Conservation (phyloP, 1,140 invertebrate species). For the Drosophila mojavensis region DNA sequence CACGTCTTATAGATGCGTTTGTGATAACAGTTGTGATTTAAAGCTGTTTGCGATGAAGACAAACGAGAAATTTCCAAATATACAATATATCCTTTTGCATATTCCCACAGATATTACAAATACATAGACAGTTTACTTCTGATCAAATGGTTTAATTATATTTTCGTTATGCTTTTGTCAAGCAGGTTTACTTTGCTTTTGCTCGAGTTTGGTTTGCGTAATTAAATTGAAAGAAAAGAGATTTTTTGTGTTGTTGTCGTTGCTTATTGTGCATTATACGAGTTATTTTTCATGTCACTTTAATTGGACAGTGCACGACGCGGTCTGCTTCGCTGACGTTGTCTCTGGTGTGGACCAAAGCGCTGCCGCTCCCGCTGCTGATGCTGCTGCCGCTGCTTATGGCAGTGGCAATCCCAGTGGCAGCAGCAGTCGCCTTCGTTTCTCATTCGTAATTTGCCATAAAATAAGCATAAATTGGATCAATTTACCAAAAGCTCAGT, state of each 20-base stretch:
- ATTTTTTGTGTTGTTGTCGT: constrained; percentile 1
- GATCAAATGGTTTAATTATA: background rate
- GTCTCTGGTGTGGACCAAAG: constrained; percentile 6
- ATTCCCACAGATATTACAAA: too few relatives aligned
- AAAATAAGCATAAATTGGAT: constrained; percentile 82
- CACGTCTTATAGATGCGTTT: background rate
- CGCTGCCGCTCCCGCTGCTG: background rate
- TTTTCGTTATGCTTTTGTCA: background rate
- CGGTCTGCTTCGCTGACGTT: constrained; percentile 13
- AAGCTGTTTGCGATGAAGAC: background rate
- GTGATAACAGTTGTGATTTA: background rate
- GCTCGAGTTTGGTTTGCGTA: background rate
- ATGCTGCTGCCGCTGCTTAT: background rate
- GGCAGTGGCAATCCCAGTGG: constrained; percentile 15
- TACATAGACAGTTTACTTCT: background rate
- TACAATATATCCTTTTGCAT: too few relatives aligned
- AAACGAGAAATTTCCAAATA: background rate
- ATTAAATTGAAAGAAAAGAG: constrained; percentile 8
- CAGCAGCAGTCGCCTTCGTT: constrained; percentile 40
- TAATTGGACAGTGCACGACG: constrained; percentile 39
- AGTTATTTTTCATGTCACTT: constrained; percentile 29
- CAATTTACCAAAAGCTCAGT: constrained; percentile 77
- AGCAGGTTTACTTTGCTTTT: background rate
- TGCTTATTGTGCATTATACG: constrained; percentile 21
- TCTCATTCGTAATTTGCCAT: constrained; percentile 76